Evolutionary conservation across 37 sponge, comb jelly and placozoan genomes (phyloP).

Genomic region (Chondrilla cf. caribensis): DNA sequence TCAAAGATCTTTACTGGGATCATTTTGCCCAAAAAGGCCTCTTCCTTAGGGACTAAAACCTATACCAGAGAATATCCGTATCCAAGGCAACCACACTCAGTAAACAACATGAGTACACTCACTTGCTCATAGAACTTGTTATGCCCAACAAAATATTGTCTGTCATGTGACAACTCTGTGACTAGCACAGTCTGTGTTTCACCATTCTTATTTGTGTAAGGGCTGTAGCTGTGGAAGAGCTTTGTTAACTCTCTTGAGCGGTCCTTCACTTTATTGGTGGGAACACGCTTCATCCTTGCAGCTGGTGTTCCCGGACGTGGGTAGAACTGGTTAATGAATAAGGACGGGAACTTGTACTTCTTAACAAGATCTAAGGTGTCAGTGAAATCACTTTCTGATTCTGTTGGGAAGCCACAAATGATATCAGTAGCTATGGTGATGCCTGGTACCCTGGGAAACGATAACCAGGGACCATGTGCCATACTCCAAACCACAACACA

Average conservation of each 20-base stretch:
- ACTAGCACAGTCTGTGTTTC: constrained; percentile 62
- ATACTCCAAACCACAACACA: background rate
- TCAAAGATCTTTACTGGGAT: constrained; percentile 59
- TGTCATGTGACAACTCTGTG: constrained; percentile 88
- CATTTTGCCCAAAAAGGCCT: constrained; percentile 67
- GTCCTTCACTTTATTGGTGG: constrained; percentile 76
- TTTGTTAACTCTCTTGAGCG: constrained; percentile 39
- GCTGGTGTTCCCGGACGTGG: constrained; percentile 98
- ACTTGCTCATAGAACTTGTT: constrained; percentile 96
- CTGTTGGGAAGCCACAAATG: constrained; percentile 98
- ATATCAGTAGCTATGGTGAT: constrained; percentile 98
- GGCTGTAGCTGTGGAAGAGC: constrained; percentile 82
- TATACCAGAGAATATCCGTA: background rate
- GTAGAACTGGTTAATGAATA: constrained; percentile 99
- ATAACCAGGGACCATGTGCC: background rate
- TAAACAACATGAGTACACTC: background rate
- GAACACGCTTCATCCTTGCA: constrained; percentile 87
- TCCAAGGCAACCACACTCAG: no score
- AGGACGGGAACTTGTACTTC: constrained; percentile 85
- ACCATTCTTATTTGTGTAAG: constrained; percentile 71
- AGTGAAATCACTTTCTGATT: constrained; percentile 85
- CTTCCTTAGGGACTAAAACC: constrained; percentile 68
- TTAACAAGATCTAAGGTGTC: constrained; percentile 67
- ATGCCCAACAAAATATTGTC: constrained; percentile 82
- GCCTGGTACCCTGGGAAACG: constrained; percentile 76